Conservation (phyloP, 2,113 vertebrate species). For the Elephas maximus region DNA sequence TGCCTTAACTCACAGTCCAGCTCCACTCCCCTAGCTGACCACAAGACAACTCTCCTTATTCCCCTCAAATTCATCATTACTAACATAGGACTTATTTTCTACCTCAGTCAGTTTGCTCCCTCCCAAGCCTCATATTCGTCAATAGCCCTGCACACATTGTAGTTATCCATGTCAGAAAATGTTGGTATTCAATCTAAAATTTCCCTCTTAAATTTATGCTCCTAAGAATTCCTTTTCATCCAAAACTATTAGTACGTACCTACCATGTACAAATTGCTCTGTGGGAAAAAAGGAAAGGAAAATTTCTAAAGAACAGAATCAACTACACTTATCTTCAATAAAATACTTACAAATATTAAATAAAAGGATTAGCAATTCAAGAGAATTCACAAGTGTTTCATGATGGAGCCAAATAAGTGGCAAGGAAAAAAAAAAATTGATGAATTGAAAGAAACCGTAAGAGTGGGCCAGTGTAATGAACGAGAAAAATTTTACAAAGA, state of each 20-base stretch:
- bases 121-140: neutral
- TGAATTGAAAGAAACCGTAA: neutral
- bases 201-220: neutral
- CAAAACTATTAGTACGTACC: neutral
- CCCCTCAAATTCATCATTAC: neutral
- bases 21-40: neutral
- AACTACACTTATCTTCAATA: neutral
- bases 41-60: neutral
- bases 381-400: neutral
- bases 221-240: neutral
- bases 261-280: neutral
- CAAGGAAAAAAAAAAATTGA: neutral
- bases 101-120: neutral
- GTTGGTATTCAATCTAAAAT: neutral
- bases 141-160: neutral
- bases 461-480: neutral
- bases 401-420: neutral
- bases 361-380: neutral
- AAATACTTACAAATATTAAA: neutral
- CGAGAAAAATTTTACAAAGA: neutral
- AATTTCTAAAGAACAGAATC: neutral
- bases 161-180: neutral
- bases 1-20: neutral
- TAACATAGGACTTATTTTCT: neutral
- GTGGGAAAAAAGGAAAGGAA: neutral